Percentiles rank a stretch among this genome's conserved stretches.
Conservation (phyloP, 2,797 vertebrate species). For the Erithacus rubecula region DNA sequence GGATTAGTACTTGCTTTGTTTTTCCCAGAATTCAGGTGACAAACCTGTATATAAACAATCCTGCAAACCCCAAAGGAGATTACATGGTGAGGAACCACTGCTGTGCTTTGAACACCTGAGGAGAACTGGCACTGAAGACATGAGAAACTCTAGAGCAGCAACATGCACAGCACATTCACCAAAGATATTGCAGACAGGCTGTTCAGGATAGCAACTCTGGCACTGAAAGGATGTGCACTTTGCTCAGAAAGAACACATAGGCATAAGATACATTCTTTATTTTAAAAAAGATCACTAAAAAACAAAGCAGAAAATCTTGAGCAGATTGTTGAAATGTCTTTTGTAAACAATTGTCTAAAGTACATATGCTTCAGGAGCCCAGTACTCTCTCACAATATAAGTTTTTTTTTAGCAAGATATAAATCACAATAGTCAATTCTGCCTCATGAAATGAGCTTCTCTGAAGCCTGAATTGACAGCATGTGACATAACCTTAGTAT, state of each 20-base stretch:
- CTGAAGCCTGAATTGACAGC: neutral
- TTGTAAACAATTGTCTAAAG: neutral
- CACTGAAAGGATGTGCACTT: neutral
- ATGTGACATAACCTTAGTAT: neutral
- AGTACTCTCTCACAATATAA: neutral
- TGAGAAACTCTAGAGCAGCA: neutral
- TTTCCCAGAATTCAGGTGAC: neutral
- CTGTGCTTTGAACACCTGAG: neutral
- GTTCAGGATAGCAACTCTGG: neutral
- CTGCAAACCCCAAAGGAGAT: neutral
- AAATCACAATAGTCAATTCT: neutral
- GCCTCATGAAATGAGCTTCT: neutral
- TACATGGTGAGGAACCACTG: neutral
- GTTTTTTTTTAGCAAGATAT: neutral
- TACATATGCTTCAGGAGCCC: rapidly evolving
- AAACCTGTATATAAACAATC: neutral
- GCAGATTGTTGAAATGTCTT: neutral
- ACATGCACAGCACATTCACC: neutral
- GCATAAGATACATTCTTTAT: neutral
- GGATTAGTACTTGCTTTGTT: neutral
- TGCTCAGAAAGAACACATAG: neutral
- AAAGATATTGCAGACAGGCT: neutral
- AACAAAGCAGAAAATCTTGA: neutral
- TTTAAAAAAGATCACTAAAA: neutral
- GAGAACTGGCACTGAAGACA: neutral